A percentile compares a stretch with the other conserved stretches of the same genome.
phyloP scores from a whole-genome alignment of 2,888 invertebrate species.

The Dinocampus coccinellae region DNA sequence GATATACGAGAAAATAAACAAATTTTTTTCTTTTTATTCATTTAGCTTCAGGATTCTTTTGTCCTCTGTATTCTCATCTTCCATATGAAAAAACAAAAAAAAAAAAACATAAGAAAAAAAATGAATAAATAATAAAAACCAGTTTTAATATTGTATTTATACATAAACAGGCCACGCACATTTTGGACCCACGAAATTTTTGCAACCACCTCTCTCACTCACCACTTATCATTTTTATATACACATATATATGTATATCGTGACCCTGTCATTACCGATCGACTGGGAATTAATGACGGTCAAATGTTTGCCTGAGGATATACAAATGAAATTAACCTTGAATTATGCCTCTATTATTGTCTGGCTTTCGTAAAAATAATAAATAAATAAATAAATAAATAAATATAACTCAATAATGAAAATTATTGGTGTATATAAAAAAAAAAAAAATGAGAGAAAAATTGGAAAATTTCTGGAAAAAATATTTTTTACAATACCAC shows the following conservation, averaged over 20 bases:
- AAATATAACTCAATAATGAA: background rate
- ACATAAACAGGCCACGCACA: conserved; percentile 7
- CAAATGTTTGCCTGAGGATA: conserved; percentile 17
- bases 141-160: background rate
- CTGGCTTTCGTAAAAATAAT: background rate
- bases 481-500: background rate
- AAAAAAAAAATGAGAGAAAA: background rate
- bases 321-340: conserved; percentile 7
- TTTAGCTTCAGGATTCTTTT: background rate
- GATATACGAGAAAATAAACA: too few species aligned
- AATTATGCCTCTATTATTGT: conserved; percentile 17
- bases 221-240: background rate
- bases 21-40: background rate
- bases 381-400: background rate
- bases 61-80: background rate
- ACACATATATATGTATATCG: background rate
- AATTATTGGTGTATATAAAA: background rate
- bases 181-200: conserved; percentile 19
- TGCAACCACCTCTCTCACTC: conserved; percentile 16
- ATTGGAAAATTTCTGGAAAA: background rate
- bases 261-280: conserved; percentile 36
- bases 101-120: background rate
- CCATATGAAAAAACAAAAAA: background rate
- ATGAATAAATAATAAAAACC: background rate
- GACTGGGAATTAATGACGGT: conserved; percentile 35